Conservation (phyloP, 2,888 invertebrate genomes). For the Ennomos erosarius region DNA sequence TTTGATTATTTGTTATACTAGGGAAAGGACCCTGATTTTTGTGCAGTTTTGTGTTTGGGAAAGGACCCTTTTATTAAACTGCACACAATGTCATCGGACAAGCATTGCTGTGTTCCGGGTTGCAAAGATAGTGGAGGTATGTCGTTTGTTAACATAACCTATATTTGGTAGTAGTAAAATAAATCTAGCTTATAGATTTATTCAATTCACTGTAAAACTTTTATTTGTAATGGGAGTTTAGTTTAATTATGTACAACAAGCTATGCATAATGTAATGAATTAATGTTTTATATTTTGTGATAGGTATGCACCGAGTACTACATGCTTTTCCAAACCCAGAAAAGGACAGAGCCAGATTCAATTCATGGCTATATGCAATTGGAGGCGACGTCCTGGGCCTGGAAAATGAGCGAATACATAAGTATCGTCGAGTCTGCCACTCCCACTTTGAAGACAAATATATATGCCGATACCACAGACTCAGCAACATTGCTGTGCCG, state of each 20-base stretch:
- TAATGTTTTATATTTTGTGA: too few relatives aligned
- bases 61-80: not conserved
- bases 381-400: not conserved
- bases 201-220: too few relatives aligned
- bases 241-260: too few relatives aligned
- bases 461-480: not conserved
- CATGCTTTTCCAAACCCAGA: too few relatives aligned
- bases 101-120: not conserved
- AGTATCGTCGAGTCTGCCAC: not conserved
- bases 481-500: not conserved
- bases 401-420: not conserved
- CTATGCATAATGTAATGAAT: too few relatives aligned
- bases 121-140: not conserved
- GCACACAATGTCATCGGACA: not conserved
- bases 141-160: too few relatives aligned
- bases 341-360: too few relatives aligned
- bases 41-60: not conserved
- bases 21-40: not conserved
- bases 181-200: too few relatives aligned
- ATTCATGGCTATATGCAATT: too few relatives aligned
- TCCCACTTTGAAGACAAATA: not conserved
- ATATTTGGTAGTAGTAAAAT: too few relatives aligned
- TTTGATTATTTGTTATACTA: not conserved
- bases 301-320: too few relatives aligned
- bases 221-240: too few relatives aligned